Percentiles rank a stretch among this genome's conserved stretches.
Conservation (phyloP, 2,888 invertebrate species). For the Nesidiocoris tenuis region DNA sequence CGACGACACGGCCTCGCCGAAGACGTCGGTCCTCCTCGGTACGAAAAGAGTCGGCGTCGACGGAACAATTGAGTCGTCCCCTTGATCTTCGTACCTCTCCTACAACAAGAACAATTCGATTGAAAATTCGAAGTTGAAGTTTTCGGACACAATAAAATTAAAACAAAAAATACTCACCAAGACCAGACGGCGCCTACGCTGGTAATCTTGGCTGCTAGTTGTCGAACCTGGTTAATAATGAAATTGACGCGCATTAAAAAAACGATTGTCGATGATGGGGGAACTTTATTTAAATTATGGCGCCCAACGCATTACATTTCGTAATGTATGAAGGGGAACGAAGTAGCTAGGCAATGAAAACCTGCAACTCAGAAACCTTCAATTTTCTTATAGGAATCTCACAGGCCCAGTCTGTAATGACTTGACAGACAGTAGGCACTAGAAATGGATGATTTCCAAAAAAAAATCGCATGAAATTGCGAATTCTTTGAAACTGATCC, state of each 20-base stretch:
- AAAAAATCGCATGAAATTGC: too few relatives aligned
- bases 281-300: too few relatives aligned
- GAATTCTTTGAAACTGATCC: too few relatives aligned
- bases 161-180: slow-evolving; percentile 52
- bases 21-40: slow-evolving; percentile 79
- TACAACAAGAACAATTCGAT: not conserved
- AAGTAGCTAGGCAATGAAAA: slow-evolving; percentile 7
- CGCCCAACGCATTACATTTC: too few relatives aligned
- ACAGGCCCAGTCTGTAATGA: too few relatives aligned
- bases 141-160: not conserved
- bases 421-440: too few relatives aligned
- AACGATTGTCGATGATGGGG: too few relatives aligned
- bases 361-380: slow-evolving; percentile 15
- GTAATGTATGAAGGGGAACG: slow-evolving; percentile 18
- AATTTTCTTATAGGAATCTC: slow-evolving; percentile 7
- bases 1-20: slow-evolving; percentile 89
- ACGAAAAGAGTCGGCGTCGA: slow-evolving; percentile 85
- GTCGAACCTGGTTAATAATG: slow-evolving; percentile 24
- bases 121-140: not conserved
- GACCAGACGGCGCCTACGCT: slow-evolving; percentile 55
- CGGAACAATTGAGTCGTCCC: slow-evolving; percentile 80
- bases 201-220: slow-evolving; percentile 45
- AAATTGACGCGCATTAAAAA: not conserved
- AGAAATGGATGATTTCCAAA: too few relatives aligned
- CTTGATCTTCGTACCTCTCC: slow-evolving; percentile 63